Evolutionary conservation across 2,888 invertebrate genomes (phyloP).

Genomic region (Hypomecis punctinalis): DNA sequence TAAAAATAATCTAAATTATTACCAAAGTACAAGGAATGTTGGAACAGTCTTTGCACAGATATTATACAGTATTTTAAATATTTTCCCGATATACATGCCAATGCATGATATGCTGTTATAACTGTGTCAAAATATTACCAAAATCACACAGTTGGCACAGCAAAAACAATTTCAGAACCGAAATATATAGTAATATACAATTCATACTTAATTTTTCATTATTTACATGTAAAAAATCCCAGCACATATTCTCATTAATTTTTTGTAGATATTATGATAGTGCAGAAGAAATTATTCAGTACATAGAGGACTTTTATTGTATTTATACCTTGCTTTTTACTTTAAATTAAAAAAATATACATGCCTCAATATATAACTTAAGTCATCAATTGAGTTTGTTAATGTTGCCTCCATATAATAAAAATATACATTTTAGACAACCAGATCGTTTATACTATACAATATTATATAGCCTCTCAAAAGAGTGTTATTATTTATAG

Average conservation of each 20-base stretch:
- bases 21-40: constrained; percentile 29
- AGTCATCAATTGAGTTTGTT: background rate
- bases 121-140: background rate
- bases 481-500: constrained; percentile 38
- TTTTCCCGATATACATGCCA: background rate
- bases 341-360: too few relatives aligned
- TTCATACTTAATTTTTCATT: too few relatives aligned
- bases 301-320: too few relatives aligned
- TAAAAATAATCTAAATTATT: constrained; percentile 14
- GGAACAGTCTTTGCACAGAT: constrained; percentile 12
- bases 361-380: too few relatives aligned
- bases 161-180: too few relatives aligned
- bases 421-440: constrained; percentile 22
- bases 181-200: too few relatives aligned
- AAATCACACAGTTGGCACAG: too few relatives aligned
- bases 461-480: constrained; percentile 46
- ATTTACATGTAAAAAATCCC: too few relatives aligned
- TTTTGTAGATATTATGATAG: too few relatives aligned
- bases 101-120: background rate
- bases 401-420: background rate
- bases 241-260: too few relatives aligned
- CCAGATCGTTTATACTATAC: constrained; percentile 40
- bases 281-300: too few relatives aligned
- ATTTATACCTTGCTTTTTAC: too few relatives aligned
- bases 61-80: background rate